phyloP scores from a whole-genome alignment of 2,888 invertebrate genomes.

The Apotomis betuletana region DNA sequence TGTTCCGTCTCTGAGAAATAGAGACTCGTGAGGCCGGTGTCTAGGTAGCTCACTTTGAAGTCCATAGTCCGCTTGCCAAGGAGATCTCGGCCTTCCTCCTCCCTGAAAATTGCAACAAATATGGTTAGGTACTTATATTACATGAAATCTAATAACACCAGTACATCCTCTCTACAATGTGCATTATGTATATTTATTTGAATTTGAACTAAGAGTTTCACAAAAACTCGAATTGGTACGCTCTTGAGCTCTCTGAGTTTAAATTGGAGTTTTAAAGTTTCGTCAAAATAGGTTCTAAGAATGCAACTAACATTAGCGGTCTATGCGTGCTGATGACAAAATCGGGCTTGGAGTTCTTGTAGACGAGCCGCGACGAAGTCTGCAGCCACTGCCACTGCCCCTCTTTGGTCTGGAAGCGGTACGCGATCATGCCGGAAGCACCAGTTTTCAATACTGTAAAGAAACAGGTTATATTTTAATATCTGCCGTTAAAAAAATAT shows the following conservation, averaged over 20 bases:
- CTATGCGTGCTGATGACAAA: conserved; percentile 99
- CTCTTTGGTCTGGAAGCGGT: conserved; percentile 97
- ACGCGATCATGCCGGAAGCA: conserved; percentile 99
- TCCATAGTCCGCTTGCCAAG: conserved; percentile 99
- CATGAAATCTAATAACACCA: too few relatives aligned
- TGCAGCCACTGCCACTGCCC: conserved; percentile 99
- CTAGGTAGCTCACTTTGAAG: conserved; percentile 98
- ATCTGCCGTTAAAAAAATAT: background rate
- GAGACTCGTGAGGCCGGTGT: conserved; percentile 94
- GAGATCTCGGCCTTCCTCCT: conserved; percentile 98
- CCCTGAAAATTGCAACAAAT: conserved; percentile 83
- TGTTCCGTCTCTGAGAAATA: conserved; percentile 95
- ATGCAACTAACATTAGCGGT: conserved; percentile 94
- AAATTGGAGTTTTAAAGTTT: background rate
- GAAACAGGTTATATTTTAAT: conserved; percentile 53
- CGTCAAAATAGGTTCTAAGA: background rate
- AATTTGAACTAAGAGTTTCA: too few relatives aligned
- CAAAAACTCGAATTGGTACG: too few relatives aligned
- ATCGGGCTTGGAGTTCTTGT: conserved; percentile 99
- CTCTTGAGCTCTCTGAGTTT: background rate
- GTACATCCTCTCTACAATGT: too few relatives aligned
- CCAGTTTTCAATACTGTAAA: conserved; percentile 97
- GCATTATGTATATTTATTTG: too few relatives aligned
- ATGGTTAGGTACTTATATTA: too few relatives aligned
- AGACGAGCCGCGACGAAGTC: conserved; percentile 96